Evolutionary conservation across 2,113 vertebrate genomes (phyloP).

Genomic region (Phalacrocorax brasilianus): DNA sequence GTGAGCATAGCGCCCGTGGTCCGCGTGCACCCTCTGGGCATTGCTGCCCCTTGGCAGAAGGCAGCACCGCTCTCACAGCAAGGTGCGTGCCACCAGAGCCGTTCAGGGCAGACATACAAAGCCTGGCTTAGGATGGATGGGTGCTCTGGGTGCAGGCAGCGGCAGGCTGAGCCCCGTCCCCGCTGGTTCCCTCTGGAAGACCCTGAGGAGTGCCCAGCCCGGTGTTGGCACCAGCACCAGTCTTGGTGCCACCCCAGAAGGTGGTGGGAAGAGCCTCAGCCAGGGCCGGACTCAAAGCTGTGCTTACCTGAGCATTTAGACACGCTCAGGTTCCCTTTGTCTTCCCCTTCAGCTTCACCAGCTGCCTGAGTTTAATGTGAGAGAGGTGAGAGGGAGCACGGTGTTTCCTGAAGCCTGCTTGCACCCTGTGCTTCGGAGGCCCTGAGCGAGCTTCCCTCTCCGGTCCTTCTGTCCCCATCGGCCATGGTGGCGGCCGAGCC

Average conservation of each 20-base stretch:
- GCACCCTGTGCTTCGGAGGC: not conserved
- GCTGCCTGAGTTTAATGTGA: not conserved
- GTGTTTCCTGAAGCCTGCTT: not conserved
- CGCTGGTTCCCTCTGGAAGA: not conserved
- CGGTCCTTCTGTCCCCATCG: not conserved
- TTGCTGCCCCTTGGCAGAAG: not conserved
- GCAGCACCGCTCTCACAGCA: not conserved
- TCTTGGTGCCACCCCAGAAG: not conserved
- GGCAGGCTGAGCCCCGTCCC: fast-evolving
- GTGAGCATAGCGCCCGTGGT: not conserved
- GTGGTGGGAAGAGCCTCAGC: not conserved
- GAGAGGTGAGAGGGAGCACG: not conserved
- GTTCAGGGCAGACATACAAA: not conserved
- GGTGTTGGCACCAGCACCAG: fast-evolving
- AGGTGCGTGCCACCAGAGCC: fast-evolving
- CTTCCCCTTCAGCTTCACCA: not conserved
- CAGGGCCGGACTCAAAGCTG: not conserved
- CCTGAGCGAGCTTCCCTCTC: not conserved
- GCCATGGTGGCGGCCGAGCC: not conserved
- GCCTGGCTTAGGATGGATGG: not conserved
- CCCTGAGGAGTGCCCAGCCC: not conserved
- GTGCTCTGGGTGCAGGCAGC: not conserved
- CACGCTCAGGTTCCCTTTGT: not conserved
- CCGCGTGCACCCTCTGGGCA: not conserved
- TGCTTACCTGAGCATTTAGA: not conserved